Evolutionary conservation across 2,888 invertebrate genomes (phyloP), one percentile per base, ranked within the genome.

Genomic region (Luperina nickerlii): DNA sequence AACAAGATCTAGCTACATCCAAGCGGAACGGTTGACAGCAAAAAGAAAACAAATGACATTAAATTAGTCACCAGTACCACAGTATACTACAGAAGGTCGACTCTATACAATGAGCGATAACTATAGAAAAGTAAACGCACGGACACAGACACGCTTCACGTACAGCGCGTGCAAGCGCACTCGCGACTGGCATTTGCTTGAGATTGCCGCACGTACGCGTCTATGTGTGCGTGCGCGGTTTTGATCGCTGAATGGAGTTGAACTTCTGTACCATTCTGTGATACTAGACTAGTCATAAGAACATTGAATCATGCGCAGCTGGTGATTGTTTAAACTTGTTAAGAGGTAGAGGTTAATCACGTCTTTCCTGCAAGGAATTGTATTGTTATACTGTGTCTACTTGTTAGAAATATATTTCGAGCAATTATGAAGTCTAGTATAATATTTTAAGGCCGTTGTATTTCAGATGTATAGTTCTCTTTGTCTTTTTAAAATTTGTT

Each of bases 221-320:
- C 1, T 48, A 27, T 0, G 8, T 70, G 5, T 32, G 8, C 15
- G 15, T 32, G 32, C 5, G 51, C 9, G 8, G 38, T 70, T 54
- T 18, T 6, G 24, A 1, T 24, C 2, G 15, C n/a, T n/a, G 27
- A 18, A 32, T 20, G 2, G 15, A 38, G 2, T 20, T 1, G 15
- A 70, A 3, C 65, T 79, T 66, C 57, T 57, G 71, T 4, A 1
- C 15, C 1, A 15, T 54, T 32, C n/a, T 69, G 27, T 38, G 7
- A 32, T 2, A 78, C 62, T 78, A 79, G 72, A 78, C 62, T 78
- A 79, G 72, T 76, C 79, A 75, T 78, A 42, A n/a, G 42, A 65
- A 68, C 68, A 79, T 75, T 76, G 87, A 84, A 74, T 84, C 84
- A 74, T 81, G 82, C 82, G 84, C 88, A 88, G 86, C 82, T 88